Percentiles rank a stretch among this genome's conserved stretches.
Conservation (phyloP, 1,140 invertebrate genomes). For the Tetraneura akinire region DNA sequence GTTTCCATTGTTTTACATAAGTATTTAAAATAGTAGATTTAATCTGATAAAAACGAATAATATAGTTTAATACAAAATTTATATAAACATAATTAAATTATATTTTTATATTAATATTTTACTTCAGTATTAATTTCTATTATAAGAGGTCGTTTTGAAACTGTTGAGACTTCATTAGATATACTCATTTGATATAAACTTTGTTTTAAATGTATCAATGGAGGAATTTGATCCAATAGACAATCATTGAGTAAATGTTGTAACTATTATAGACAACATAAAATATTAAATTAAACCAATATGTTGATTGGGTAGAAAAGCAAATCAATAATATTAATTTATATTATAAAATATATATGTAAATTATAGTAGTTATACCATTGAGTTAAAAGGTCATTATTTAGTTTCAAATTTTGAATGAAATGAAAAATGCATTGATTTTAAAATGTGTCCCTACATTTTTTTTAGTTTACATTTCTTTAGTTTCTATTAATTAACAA, state of each 20-base stretch:
- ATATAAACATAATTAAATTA: neutral
- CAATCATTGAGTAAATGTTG: conserved; percentile 32
- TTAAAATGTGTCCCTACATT: too few species aligned
- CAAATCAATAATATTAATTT: too few species aligned
- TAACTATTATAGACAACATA: conserved; percentile 23
- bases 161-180: conserved; percentile 54
- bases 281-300: neutral
- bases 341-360: too few species aligned
- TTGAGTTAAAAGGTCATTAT: too few species aligned
- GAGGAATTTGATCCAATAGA: conserved; percentile 39
- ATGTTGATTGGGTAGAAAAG: neutral
- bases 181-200: conserved; percentile 24
- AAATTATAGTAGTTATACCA: too few species aligned
- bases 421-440: too few species aligned
- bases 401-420: too few species aligned
- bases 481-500: too few species aligned
- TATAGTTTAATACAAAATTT: neutral
- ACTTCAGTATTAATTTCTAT: conserved; percentile 66
- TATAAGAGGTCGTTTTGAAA: conserved; percentile 59
- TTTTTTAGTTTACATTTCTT: too few species aligned
- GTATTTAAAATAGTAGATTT: conserved; percentile 61
- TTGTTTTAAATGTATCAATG: conserved; percentile 37
- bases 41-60: conserved; percentile 58
- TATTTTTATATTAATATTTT: conserved; percentile 25
- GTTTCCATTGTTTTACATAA: conserved; percentile 62